These are phyloP conservation scores for Odontothrips loti DNA, from an alignment of 2,888 invertebrate species.

Conservation along the genomic window DNA sequence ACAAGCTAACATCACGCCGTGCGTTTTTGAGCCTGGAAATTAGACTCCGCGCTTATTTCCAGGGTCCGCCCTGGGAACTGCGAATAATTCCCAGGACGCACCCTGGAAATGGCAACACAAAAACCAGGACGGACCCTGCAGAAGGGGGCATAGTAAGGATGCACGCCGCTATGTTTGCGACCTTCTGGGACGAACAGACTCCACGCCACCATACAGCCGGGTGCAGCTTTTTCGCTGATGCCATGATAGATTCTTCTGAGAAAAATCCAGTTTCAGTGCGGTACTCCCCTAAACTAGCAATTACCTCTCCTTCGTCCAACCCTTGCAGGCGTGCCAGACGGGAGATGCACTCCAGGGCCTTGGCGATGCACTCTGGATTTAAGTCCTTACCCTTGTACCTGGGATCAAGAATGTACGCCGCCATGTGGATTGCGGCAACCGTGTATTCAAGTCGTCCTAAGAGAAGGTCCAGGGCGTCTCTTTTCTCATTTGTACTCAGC, in stretches of 20 bases:
- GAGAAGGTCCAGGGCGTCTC: neutral
- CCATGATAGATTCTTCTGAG: slow-evolving; percentile 1
- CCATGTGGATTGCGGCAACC: neutral
- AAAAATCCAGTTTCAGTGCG: neutral
- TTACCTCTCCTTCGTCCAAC: neutral
- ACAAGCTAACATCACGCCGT: too few species aligned
- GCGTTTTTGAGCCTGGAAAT: too few species aligned
- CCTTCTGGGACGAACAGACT: neutral
- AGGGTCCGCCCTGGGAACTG: too few species aligned
- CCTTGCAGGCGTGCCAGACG: neutral
- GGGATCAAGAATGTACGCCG: neutral
- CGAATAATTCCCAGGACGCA: too few species aligned
- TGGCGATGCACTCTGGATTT: neutral
- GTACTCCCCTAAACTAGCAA: neutral
- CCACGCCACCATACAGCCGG: neutral
- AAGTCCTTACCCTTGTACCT: neutral
- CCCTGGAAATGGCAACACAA: too few species aligned
- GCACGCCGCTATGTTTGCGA: neutral
- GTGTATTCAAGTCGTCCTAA: neutral
- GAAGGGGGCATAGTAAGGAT: neutral
- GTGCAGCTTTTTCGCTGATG: neutral
- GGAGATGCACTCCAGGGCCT: neutral
- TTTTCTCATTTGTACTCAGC: neutral
- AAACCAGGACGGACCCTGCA: too few species aligned
- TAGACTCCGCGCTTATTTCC: too few species aligned